Evolutionary conservation across 1,140 invertebrate species (phyloP), one percentile per base, ranked within the genome.

Genomic region (Amyelois transitella): DNA sequence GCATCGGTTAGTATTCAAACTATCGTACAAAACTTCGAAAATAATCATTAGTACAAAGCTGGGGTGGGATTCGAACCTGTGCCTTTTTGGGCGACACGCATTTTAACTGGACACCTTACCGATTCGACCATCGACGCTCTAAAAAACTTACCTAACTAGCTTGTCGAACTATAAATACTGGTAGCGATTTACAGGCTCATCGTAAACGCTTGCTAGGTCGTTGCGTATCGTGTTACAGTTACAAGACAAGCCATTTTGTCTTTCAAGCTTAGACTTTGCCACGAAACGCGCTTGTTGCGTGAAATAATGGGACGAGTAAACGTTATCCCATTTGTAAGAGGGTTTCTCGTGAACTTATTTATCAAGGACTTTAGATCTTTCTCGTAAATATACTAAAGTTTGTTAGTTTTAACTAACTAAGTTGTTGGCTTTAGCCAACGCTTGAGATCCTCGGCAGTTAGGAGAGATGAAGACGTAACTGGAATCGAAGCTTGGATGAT

Each of bases 81-180:
- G n/a, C n/a, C n/a, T n/a, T n/a, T n/a, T n/a, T n/a, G n/a, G n/a
- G n/a, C n/a, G n/a, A n/a, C n/a, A n/a, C n/a, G n/a, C n/a, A n/a
- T n/a, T n/a, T n/a, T n/a, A n/a, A n/a, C n/a, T n/a, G n/a, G n/a
- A n/a, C n/a, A n/a, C n/a, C n/a, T n/a, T n/a, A n/a, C n/a, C n/a
- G n/a, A n/a, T n/a, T n/a, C n/a, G n/a, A n/a, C n/a, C n/a, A n/a
- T n/a, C n/a, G n/a, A n/a, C n/a, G n/a, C n/a, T n/a, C n/a, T n/a
- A 28, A 28, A 28, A 28, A 28, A 28, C 10, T 28, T 6, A 28
- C 25, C 25, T 10, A 28, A 5, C 5, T 28, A 28, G 25, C 18
- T 45, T 45, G 57, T 51, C 53, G 43, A 64, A 75, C 67, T 69
- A 80, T 80, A 80, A 80, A 80, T 77, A 80, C 64, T 64, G 63